Evolutionary conservation across 2,113 vertebrate species (phyloP).

Genomic region (Morphnarchus princeps): DNA sequence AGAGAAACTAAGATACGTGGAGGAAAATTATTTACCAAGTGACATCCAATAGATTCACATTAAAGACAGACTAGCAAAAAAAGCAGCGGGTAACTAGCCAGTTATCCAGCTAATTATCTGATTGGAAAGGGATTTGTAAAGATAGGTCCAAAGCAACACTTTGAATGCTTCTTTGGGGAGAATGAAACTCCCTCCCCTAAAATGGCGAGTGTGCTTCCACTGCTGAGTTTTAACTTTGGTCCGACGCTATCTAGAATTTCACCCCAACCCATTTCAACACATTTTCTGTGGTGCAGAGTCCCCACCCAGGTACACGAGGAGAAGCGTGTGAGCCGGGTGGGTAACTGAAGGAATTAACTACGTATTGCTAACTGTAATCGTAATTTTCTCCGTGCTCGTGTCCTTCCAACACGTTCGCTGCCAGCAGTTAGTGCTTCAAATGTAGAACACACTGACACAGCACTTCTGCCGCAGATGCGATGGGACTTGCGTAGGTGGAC

Average conservation of each 20-base stretch:
- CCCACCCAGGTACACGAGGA: accelerated
- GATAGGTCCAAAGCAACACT: not conserved
- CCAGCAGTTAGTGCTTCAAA: not conserved
- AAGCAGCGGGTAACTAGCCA: not conserved
- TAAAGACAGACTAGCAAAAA: not conserved
- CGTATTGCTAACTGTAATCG: accelerated
- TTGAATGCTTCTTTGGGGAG: accelerated
- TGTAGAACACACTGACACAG: not conserved
- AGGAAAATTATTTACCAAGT: not conserved
- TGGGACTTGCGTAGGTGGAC: not conserved
- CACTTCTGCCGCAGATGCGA: not conserved
- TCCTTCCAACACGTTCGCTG: accelerated
- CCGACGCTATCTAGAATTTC: not conserved
- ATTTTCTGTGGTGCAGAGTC: not conserved
- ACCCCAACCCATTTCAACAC: not conserved
- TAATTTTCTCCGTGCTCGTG: not conserved
- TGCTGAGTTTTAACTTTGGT: not conserved
- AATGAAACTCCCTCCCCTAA: not conserved
- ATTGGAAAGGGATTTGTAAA: not conserved
- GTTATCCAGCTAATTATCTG: not conserved
- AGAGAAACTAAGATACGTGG: not conserved
- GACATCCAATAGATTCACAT: not conserved
- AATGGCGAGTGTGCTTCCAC: accelerated
- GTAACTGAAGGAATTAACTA: not conserved
- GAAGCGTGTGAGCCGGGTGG: accelerated